Conservation (phyloP, 2,888 invertebrate genomes). For the Polymixis flavicincta region DNA sequence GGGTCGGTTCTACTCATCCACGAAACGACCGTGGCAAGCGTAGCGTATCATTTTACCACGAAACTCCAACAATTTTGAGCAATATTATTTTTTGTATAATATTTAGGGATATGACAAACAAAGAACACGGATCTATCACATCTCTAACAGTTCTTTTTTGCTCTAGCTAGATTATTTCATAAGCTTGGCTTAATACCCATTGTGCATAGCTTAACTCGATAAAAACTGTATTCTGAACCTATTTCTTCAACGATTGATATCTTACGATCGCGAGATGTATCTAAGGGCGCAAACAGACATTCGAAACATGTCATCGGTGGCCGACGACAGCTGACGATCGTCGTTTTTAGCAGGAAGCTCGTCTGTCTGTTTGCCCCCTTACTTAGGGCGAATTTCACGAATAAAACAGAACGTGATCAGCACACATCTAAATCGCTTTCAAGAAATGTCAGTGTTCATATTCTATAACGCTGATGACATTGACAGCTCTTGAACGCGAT, state of each 20-base stretch:
- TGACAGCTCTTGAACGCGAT: too few species aligned
- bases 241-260: slow-evolving; percentile 37
- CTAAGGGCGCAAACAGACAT: slow-evolving; percentile 49
- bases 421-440: too few species aligned
- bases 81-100: not conserved
- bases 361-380: not conserved
- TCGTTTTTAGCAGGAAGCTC: not conserved
- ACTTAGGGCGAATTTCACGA: not conserved
- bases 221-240: slow-evolving; percentile 46
- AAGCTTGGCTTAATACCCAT: slow-evolving; percentile 22
- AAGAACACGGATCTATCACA: slow-evolving; percentile 13
- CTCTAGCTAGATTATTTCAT: not conserved
- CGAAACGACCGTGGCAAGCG: not conserved
- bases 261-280: slow-evolving; percentile 23
- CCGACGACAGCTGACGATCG: slow-evolving; percentile 4
- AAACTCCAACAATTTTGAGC: not conserved
- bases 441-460: too few species aligned
- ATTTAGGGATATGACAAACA: not conserved
- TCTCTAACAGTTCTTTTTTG: not conserved
- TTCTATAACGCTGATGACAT: too few species aligned
- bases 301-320: slow-evolving; percentile 27
- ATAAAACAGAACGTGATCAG: too few species aligned
- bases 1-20: too few species aligned
- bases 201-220: slow-evolving; percentile 8
- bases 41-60: not conserved